Conservation (phyloP, 2,113 vertebrate species). For the Nothobranchius furzeri region DNA sequence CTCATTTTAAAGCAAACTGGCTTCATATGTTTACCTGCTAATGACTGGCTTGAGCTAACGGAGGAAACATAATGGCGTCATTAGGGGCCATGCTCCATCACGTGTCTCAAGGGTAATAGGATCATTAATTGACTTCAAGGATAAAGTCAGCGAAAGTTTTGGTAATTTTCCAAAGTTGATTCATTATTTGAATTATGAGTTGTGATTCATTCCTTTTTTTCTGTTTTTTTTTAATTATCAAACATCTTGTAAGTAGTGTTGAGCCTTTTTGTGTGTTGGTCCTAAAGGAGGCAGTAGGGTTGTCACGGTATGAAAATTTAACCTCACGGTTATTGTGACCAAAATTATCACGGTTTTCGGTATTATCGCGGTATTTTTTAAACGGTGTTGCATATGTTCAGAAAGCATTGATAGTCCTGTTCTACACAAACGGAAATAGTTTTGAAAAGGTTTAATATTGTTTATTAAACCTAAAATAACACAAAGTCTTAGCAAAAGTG, state of each 20-base stretch:
- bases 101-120: constrained; percentile 66
- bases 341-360: too few relatives aligned
- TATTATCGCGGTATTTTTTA: too few relatives aligned
- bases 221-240: background rate
- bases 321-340: too few relatives aligned
- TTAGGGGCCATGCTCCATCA: constrained; percentile 55
- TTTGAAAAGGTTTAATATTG: too few relatives aligned
- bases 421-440: too few relatives aligned
- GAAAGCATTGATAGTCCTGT: too few relatives aligned
- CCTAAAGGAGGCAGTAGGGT: background rate
- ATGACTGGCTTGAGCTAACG: constrained; percentile 64
- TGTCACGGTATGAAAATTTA: too few relatives aligned
- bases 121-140: constrained; percentile 53
- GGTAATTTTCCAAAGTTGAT: constrained; percentile 14
- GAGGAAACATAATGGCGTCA: constrained; percentile 62
- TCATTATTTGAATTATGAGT: constrained; percentile 3
- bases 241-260: background rate
- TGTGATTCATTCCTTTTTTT: background rate
- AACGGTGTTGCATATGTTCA: too few relatives aligned
- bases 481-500: too few relatives aligned
- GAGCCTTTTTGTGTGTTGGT: background rate
- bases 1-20: constrained; percentile 53
- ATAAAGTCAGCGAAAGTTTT: constrained; percentile 23
- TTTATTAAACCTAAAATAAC: too few relatives aligned
- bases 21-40: constrained; percentile 67